Base-by-base conservation (phyloP, 2,888 invertebrate species). In the Himalopsyche tibetana region DNA sequence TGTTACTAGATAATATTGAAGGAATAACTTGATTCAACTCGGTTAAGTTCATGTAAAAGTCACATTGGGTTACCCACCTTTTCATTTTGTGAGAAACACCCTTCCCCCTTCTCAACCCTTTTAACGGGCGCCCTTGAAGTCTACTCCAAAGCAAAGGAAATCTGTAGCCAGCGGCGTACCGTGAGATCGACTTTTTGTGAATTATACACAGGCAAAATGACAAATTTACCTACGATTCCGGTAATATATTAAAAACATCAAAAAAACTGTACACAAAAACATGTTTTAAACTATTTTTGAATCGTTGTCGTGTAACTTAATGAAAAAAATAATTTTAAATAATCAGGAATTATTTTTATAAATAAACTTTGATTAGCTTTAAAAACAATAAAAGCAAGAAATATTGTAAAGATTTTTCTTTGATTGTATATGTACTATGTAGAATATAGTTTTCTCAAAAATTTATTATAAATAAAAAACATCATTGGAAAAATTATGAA, bases 11-110 rank as follows among this genome's bases (percentile, higher is more conserved):
- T 45, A 45, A 45, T 11, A 9, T 45, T 45, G 3, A 51, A 15
- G 51, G 28, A 19, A 6, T 63, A 6, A 63, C 63, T 63, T 63
- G 63, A 19, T 19, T 63, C 63, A 63, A 63, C 63, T 63, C 63
- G 11, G 28, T 63, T 11, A 63, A 11, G 28, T 63, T 12, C 28
- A 6, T 63, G 63, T 63, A 63, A 63, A 11, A 19, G 63, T 11
- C 3, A 15, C 28, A 63, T 15, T 19, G 28, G 63, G 63, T 63
- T 63, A 19, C 63, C 63, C 11, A 63, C 63, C 63, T 63, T 63
- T 63, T 63, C 63, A 63, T 63, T 63, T 63, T 63, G 63, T 63
- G 63, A 63, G 51, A 51, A 51, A 63, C 63, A 63, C 63, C 63
- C 63, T 28, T 51, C 63, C 15, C 28, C 28, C n/a, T 63, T 63